Conservation (phyloP, 1,140 invertebrate genomes). For the Diploscapter pachys region DNA sequence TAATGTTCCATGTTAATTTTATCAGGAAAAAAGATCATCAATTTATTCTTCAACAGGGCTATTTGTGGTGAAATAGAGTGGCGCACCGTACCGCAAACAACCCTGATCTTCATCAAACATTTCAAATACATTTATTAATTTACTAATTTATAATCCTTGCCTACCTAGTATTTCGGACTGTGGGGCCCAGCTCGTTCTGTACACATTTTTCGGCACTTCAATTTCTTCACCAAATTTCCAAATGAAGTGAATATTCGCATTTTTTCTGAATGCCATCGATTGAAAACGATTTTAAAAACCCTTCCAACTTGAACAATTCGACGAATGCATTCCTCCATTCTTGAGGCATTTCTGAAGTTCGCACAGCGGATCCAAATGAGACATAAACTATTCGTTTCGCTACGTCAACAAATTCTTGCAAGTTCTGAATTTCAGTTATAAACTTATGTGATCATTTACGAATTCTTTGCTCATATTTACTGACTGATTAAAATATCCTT, state of each 20-base stretch:
- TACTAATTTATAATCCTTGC: background rate
- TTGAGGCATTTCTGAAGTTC: constrained; percentile 4
- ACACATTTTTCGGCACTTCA: constrained; percentile 17
- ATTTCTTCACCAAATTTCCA: constrained; percentile 22
- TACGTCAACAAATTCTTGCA: background rate
- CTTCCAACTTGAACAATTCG: constrained; percentile 14
- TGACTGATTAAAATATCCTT: no score
- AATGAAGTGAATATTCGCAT: constrained; percentile 15
- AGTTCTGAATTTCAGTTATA: background rate
- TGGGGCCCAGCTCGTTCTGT: constrained; percentile 12
- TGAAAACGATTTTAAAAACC: background rate
- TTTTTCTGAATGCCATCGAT: constrained; percentile 5
- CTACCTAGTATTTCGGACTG: constrained; percentile 23
- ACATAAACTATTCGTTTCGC: constrained; percentile 12
- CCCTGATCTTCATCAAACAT: background rate
- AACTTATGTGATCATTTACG: no score
- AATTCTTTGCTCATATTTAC: no score
- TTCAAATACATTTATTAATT: background rate
- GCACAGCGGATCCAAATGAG: constrained; percentile 14
- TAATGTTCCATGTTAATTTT: background rate
- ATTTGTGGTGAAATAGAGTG: background rate
- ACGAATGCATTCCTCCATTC: constrained; percentile 10
- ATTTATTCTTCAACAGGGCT: background rate
- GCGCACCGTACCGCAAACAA: no score
- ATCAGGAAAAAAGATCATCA: background rate